Base-by-base conservation (phyloP, 2,113 vertebrate genomes). In the Apteryx mantelli region DNA sequence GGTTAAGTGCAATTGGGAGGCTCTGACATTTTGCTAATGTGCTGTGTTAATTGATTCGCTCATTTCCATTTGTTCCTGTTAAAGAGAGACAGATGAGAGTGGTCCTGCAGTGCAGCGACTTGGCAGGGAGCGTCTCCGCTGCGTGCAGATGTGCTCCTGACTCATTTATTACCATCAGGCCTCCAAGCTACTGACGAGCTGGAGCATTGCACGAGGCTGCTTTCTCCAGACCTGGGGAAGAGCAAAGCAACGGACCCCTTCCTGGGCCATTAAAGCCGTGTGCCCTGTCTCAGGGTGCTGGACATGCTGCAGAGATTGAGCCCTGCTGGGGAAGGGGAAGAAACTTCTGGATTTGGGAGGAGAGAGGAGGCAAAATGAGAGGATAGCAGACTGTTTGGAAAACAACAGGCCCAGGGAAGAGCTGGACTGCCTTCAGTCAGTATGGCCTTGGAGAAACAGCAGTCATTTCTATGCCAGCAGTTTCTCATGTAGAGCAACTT, bases 21-120 rank as follows among this genome's bases (percentile, higher is more conserved):
- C 97, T 97, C 98, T 99, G 98, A 98, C 98, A 98, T 98, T 98
- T 98, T 98, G 98, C 99, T 99, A 99, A 98, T 98, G 97, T 98
- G 98, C 98, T 98, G 98, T 98, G 98, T 98, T 99, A 99, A 99
- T 99, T 99, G 99, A 99, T 99, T 99, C 98, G 93, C 98, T 99
- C 98, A 98, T 98, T 98, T 98, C 99, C 99, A 99, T 99, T 99
- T 99, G 99, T 98, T 98, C 98, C 98, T 98, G 98, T 98, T 98
- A 99, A 99, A 98, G 99, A 98, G 98, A 98, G 98, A 98, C 98
- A 98, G 98, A 98, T 98, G 98, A 98, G 98, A 98, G 98, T 98
- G 98, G 98, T 98, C 98, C 99, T 99, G 99, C 99, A 97, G 99
- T 97, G 99, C 98, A 98, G 96, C 4, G 90, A 80, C 98, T 98